These are phyloP conservation scores for Drosophila villosipedis DNA, from an alignment of 2,888 invertebrate genomes.

Conservation along the genomic window DNA sequence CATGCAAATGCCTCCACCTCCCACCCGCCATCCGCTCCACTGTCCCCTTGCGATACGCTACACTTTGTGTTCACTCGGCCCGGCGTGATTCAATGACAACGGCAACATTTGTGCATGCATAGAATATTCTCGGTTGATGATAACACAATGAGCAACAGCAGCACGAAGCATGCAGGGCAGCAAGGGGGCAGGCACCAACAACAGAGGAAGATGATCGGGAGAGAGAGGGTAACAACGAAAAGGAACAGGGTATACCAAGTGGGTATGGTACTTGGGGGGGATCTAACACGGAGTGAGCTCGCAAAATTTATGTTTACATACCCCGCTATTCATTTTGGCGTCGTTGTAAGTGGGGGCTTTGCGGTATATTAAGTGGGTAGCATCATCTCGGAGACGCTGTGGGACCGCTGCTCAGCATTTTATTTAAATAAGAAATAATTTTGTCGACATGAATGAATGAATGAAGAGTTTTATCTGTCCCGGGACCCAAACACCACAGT, in stretches of 20 bases:
- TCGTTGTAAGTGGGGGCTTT: conserved; percentile 77
- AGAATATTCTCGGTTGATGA: conserved; percentile 79
- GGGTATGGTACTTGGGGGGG: neutral
- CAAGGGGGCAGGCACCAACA: neutral
- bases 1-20: conserved; percentile 44
- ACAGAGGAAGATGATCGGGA: neutral
- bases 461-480: conserved; percentile 81
- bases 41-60: neutral
- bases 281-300: conserved; percentile 60
- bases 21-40: neutral
- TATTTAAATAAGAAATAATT: conserved; percentile 82
- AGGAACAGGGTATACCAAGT: conserved; percentile 2
- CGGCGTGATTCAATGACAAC: conserved; percentile 80
- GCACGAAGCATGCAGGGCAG: conserved; percentile 8
- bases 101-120: conserved; percentile 82
- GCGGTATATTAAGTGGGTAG: conserved; percentile 80
- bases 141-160: conserved; percentile 69
- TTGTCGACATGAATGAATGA: conserved; percentile 81
- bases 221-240: conserved; percentile 2
- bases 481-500: conserved; percentile 12
- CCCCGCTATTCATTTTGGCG: conserved; percentile 77
- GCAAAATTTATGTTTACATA: conserved; percentile 80
- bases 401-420: conserved; percentile 64
- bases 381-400: conserved; percentile 60
- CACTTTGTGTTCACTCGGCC: conserved; percentile 28